These are phyloP conservation scores for Euura saliciscinereae DNA, from an alignment of 1,140 invertebrate species.

Conservation along the genomic window DNA sequence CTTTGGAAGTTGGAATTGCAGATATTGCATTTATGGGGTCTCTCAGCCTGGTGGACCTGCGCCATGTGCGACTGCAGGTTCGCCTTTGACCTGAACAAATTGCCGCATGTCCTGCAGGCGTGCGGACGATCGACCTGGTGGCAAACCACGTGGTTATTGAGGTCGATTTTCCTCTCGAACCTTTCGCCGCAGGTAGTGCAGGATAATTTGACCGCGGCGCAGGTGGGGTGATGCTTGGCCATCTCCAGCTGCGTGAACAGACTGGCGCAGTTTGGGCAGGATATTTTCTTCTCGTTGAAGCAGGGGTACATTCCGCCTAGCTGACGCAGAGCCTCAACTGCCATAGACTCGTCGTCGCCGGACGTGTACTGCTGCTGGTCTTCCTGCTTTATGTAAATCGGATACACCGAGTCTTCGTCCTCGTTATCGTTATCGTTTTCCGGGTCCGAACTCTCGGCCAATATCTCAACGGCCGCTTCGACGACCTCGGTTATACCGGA, in stretches of 20 bases:
- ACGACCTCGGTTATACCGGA: slow-evolving; percentile 22
- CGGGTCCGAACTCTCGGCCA: slow-evolving; percentile 38
- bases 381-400: slow-evolving; percentile 51
- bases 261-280: slow-evolving; percentile 36
- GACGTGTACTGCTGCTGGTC: slow-evolving; percentile 47
- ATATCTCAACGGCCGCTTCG: slow-evolving; percentile 37
- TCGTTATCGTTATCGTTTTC: slow-evolving; percentile 37
- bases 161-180: slow-evolving; percentile 53
- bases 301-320: slow-evolving; percentile 57
- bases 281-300: slow-evolving; percentile 43
- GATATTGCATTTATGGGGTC: slow-evolving; percentile 53
- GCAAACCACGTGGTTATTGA: slow-evolving; percentile 56
- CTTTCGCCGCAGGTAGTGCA: slow-evolving; percentile 49
- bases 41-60: slow-evolving; percentile 44
- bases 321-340: slow-evolving; percentile 59
- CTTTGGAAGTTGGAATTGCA: slow-evolving; percentile 58
- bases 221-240: slow-evolving; percentile 38
- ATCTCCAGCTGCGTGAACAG: slow-evolving; percentile 34
- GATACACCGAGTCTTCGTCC: slow-evolving; percentile 37
- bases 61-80: slow-evolving; percentile 48
- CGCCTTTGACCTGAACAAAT: slow-evolving; percentile 50
- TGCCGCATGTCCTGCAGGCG: slow-evolving; percentile 53
- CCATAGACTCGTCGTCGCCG: slow-evolving; percentile 57
- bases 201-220: slow-evolving; percentile 35
- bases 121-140: slow-evolving; percentile 55